A percentile compares a stretch with the other conserved stretches of the same genome.
These are phyloP conservation scores for Rhombomys opimus DNA, from an alignment of 2,113 vertebrate species.

Conservation along the genomic window DNA sequence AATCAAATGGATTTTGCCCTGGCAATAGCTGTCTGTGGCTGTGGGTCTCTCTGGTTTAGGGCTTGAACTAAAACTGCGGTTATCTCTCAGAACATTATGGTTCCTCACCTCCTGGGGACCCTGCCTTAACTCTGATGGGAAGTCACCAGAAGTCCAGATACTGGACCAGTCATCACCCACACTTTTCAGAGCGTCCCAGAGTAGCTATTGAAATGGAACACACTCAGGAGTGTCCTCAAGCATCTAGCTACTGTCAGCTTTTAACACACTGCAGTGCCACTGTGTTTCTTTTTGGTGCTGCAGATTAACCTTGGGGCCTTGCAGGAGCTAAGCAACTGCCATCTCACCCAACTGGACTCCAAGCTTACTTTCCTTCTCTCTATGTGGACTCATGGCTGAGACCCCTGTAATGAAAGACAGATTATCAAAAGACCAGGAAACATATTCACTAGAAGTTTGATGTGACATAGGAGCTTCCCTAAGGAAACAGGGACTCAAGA, in stretches of 20 bases:
- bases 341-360: background rate
- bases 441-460: background rate
- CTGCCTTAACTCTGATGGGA: background rate
- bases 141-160: background rate
- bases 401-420: background rate
- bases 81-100: background rate
- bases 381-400: background rate
- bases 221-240: background rate
- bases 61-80: background rate
- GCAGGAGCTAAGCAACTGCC: background rate
- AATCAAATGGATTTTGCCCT: background rate
- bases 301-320: background rate
- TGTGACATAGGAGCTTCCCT: background rate
- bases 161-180: background rate
- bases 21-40: background rate
- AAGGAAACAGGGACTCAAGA: background rate
- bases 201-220: background rate
- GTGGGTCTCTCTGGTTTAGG: background rate
- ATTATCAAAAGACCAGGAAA: background rate
- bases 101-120: background rate
- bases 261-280: background rate
- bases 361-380: background rate
- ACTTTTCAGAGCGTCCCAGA: background rate
- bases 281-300: background rate
- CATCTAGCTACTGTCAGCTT: background rate